These are phyloP conservation scores for Parazoanthus swiftii DNA, from an alignment of 92 coral and sea anemone genomes.

Conservation along the genomic window DNA sequence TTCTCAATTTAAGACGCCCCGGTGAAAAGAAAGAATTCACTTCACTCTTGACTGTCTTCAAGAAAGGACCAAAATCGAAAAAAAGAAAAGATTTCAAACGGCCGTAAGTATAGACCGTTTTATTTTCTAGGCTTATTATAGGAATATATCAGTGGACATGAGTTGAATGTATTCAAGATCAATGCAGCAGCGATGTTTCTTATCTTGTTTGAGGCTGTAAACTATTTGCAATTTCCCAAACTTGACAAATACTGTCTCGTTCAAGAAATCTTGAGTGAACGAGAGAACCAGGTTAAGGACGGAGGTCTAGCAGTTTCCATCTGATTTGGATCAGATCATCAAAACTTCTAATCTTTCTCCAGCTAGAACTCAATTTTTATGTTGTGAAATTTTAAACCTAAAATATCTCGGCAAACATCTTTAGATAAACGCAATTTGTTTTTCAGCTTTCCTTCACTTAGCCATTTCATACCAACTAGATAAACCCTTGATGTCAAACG, in stretches of 20 bases:
- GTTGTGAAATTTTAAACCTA: slow-evolving; percentile 80
- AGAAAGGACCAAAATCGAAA: slow-evolving; percentile 39
- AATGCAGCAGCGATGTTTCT: slow-evolving; percentile 11
- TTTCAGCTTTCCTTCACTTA: slow-evolving; percentile 9
- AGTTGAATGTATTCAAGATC: slow-evolving; percentile 18
- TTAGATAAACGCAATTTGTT: slow-evolving; percentile 62
- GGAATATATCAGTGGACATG: background rate
- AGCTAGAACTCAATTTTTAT: slow-evolving; percentile 67
- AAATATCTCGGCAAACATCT: slow-evolving; percentile 78
- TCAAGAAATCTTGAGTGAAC: background rate
- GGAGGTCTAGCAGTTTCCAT: slow-evolving; percentile 29
- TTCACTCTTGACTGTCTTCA: slow-evolving; percentile 39
- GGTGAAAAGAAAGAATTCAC: slow-evolving; percentile 55
- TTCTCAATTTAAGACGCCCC: slow-evolving; percentile 66
- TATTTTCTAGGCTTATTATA: background rate
- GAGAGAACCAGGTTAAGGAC: slow-evolving; percentile 33
- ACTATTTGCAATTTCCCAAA: slow-evolving; percentile 10
- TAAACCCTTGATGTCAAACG: slow-evolving; percentile 30
- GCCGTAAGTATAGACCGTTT: slow-evolving; percentile 30
- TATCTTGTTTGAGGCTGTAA: slow-evolving; percentile 28
- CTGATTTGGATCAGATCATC: slow-evolving; percentile 55
- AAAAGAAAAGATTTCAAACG: background rate
- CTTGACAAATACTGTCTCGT: slow-evolving; percentile 10
- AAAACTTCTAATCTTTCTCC: slow-evolving; percentile 71
- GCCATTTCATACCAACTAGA: slow-evolving; percentile 58